Percentiles rank a stretch among this genome's conserved stretches.
phyloP scores from a whole-genome alignment of 1,140 invertebrate species.

The Sycophaga agraensis region DNA sequence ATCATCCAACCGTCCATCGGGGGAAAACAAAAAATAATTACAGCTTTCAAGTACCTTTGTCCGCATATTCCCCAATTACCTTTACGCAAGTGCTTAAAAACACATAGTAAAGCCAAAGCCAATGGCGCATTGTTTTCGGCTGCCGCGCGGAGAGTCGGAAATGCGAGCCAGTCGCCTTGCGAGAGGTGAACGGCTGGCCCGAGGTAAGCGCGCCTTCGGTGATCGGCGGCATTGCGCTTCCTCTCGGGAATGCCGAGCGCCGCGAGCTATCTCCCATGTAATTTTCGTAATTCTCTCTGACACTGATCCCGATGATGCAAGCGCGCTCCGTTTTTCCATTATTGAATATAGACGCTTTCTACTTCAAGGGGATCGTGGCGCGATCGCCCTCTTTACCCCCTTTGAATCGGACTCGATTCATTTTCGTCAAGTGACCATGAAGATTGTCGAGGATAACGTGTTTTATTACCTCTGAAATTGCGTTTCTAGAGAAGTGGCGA shows the following conservation, averaged over 20 bases:
- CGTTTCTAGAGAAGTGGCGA: too few species aligned
- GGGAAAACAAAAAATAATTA: too few species aligned
- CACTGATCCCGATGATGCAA: constrained; percentile 26
- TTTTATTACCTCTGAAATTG: too few species aligned
- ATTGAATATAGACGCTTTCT: background rate
- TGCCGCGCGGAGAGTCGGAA: background rate
- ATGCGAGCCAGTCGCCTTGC: background rate
- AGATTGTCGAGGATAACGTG: background rate
- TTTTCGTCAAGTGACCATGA: background rate
- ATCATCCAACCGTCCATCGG: too few species aligned
- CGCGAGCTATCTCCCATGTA: background rate
- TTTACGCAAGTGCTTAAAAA: too few species aligned
- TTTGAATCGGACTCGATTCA: background rate
- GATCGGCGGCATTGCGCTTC: constrained; percentile 20
- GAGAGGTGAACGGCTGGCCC: constrained; percentile 12
- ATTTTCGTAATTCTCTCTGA: constrained; percentile 18
- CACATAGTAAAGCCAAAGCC: too few species aligned
- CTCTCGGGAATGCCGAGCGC: background rate
- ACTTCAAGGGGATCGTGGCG: constrained; percentile 4
- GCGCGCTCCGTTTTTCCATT: background rate
- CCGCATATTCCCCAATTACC: too few species aligned
- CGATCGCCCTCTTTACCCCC: background rate
- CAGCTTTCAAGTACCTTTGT: too few species aligned
- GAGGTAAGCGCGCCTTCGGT: background rate
- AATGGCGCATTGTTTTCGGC: background rate